phyloP scores from a whole-genome alignment of 92 coral and sea anemone genomes.

The Heliopora coerulea region DNA sequence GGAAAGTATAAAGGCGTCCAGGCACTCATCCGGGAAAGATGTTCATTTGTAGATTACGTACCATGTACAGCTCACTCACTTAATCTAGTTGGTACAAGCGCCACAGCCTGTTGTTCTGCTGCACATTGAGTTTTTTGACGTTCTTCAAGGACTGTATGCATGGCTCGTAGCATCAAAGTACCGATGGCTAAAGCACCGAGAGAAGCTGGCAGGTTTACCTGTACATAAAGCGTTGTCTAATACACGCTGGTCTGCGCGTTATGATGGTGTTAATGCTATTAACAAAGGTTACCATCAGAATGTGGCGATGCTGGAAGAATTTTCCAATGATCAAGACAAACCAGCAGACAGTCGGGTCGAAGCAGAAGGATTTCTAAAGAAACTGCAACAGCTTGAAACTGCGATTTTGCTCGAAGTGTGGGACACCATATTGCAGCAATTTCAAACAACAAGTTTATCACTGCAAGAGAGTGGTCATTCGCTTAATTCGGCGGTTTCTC shows the following conservation, averaged over 20 bases:
- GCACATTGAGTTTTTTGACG: conserved; percentile 16
- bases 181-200: conserved; percentile 8
- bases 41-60: background rate
- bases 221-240: conserved; percentile 7
- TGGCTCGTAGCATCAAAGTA: conserved; percentile 16
- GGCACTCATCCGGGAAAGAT: background rate
- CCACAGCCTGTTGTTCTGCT: conserved; percentile 5
- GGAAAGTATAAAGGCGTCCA: conserved; percentile 36
- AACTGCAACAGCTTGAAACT: background rate
- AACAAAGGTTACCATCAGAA: conserved; percentile 10
- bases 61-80: conserved; percentile 37
- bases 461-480: background rate
- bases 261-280: conserved; percentile 20
- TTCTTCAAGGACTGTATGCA: conserved; percentile 16
- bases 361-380: background rate
- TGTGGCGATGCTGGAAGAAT: background rate
- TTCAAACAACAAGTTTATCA: background rate
- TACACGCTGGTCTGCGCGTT: conserved; percentile 37
- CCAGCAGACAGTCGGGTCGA: background rate
- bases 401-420: background rate
- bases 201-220: conserved; percentile 11
- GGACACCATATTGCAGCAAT: background rate
- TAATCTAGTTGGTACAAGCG: conserved; percentile 1
- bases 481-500: background rate
- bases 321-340: conserved; percentile 1